These are phyloP conservation scores for Rhegmatorhina hoffmannsi DNA, from an alignment of 2,113 vertebrate genomes.

Conservation along the genomic window DNA sequence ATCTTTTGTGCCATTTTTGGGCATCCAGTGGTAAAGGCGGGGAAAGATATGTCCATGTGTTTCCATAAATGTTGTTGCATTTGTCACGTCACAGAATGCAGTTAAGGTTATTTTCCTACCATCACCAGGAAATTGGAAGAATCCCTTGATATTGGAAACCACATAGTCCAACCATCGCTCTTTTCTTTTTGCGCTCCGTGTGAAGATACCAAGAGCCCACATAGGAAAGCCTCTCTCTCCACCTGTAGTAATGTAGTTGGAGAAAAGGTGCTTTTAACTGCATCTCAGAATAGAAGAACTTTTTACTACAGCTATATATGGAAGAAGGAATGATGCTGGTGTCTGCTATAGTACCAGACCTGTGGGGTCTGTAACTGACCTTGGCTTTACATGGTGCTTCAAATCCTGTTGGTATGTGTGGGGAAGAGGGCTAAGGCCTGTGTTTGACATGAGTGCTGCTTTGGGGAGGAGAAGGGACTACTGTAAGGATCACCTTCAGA, in stretches of 20 bases:
- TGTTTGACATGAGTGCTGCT: rapidly evolving
- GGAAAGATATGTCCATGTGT: not conserved
- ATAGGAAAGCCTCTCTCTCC: not conserved
- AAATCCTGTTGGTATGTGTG: not conserved
- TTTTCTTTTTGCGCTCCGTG: not conserved
- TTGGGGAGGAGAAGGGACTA: not conserved
- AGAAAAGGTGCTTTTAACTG: not conserved
- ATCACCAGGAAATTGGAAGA: not conserved
- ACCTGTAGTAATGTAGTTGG: not conserved
- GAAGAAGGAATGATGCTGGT: not conserved
- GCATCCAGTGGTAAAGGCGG: not conserved
- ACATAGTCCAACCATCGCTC: not conserved
- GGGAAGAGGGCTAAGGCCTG: not conserved
- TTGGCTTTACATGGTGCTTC: not conserved
- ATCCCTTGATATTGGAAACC: not conserved
- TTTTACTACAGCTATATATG: not conserved
- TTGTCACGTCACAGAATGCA: not conserved
- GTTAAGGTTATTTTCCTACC: not conserved
- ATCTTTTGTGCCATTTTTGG: not conserved
- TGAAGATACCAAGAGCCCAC: not conserved
- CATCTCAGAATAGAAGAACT: not conserved
- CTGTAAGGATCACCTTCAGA: not conserved
- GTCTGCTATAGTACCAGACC: not conserved
- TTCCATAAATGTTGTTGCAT: not conserved
- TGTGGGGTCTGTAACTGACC: not conserved